Evolutionary conservation across 2,888 invertebrate species (phyloP), one percentile per base, ranked within the genome.

Genomic region (Cheilosia impressa): DNA sequence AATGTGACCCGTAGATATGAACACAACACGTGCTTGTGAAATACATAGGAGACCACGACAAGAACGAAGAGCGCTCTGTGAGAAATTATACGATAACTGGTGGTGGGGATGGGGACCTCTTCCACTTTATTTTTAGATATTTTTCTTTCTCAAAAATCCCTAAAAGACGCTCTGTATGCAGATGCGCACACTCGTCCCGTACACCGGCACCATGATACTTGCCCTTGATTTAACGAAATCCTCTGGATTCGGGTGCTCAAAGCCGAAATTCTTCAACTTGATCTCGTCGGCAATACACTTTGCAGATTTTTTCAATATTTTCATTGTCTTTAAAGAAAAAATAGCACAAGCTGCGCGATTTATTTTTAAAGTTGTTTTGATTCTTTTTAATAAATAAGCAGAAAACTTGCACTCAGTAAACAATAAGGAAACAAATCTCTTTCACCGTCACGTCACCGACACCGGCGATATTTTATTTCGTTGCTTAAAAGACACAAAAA

Each of bases 221-320:
- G 91, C 92, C 90, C 91, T 91, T 22, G 92, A 92, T 87, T 89
- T 89, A 82, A 91, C 90, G 88, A 92, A 92, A 65, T 91, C 88
- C 57, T 92, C 91, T 17, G 90, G 89, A 60, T 90, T 89, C 60
- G 88, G 87, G 77, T 90, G 90, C 57, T 90, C 87, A 57, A 91
- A 92, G 31, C 91, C 90, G 47, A 91, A 91, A 80, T 92, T 91
- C 22, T 88, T 85, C 65, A 89, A 83, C 75, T 89, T 89, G 66
- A 91, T 87, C 88, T 92, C 92, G 71, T 89, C 89, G 81, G 87
- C 85, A 47, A 91, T 87, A 53, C 87, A 88, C 53, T 90, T 89
- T 22, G 88, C 87, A 73, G 89, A 89, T 66, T 88, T 89, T 87
- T 91, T 89, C 27, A 90, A 78, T 60, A 90, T 87, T 88, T 90